Conservation (phyloP, 2,797 vertebrate genomes). For the Anguilla megastoma region DNA sequence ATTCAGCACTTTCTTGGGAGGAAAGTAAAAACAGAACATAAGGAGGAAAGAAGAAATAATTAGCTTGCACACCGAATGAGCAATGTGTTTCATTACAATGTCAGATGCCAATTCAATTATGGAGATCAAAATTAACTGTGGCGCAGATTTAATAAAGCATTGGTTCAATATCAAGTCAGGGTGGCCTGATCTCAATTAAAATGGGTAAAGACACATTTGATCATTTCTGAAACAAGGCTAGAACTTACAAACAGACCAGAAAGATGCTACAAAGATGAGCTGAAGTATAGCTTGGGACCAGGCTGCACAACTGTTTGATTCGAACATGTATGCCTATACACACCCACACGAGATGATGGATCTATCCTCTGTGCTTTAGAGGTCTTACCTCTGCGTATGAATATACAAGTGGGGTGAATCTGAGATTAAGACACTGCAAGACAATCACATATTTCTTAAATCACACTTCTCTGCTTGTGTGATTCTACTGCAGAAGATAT, state of each 20-base stretch:
- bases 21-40: constrained; percentile 46
- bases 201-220: neutral
- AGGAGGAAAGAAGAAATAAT: constrained; percentile 54
- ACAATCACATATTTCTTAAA: neutral
- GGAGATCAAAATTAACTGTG: constrained; percentile 30
- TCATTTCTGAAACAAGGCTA: neutral
- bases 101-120: constrained; percentile 58
- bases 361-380: neutral
- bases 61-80: constrained; percentile 45
- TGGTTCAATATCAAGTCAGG: constrained; percentile 31
- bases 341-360: neutral
- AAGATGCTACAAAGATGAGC: neutral
- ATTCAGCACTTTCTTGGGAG: constrained; percentile 55
- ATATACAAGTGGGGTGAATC: neutral
- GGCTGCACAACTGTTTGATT: neutral
- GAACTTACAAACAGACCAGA: neutral
- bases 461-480: neutral
- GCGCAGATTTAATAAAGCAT: constrained; percentile 53
- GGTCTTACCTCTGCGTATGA: neutral
- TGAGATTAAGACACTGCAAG: neutral
- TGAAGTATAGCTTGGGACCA: neutral
- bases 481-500: neutral
- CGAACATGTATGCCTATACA: neutral
- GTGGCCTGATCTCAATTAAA: constrained; percentile 37
- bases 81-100: constrained; percentile 51